Evolutionary conservation across 2,113 vertebrate genomes (phyloP).

Genomic region (Callospermophilus lateralis): DNA sequence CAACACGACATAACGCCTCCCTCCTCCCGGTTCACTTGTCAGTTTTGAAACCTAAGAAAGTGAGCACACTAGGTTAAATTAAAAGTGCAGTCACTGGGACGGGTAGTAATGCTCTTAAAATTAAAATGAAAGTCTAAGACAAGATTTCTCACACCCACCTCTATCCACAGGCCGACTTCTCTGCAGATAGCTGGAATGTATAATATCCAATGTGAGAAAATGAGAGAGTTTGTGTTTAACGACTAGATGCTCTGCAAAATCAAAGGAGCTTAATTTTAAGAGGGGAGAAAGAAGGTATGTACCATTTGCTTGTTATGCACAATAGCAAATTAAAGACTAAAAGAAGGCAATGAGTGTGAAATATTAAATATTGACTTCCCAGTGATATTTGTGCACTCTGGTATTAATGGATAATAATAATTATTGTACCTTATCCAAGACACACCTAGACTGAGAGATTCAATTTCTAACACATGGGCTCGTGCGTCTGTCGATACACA

Average conservation of each 20-base stretch:
- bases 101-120: slow-evolving; percentile 64
- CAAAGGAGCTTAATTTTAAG: slow-evolving; percentile 69
- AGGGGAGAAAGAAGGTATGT: not conserved
- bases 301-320: slow-evolving; percentile 58
- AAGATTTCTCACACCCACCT: slow-evolving; percentile 49
- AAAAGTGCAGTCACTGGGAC: slow-evolving; percentile 63
- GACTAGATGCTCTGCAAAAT: slow-evolving; percentile 46
- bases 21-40: slow-evolving; percentile 46
- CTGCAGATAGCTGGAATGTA: slow-evolving; percentile 18
- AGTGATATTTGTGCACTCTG: slow-evolving; percentile 67
- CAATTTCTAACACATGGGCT: slow-evolving; percentile 25
- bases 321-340: slow-evolving; percentile 62
- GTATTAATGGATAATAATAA: slow-evolving; percentile 71
- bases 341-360: slow-evolving; percentile 62
- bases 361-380: slow-evolving; percentile 80
- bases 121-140: slow-evolving; percentile 74
- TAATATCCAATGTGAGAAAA: slow-evolving; percentile 31
- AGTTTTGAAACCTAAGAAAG: slow-evolving; percentile 68
- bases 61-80: slow-evolving; percentile 69
- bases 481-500: not conserved
- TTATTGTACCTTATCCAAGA: slow-evolving; percentile 62
- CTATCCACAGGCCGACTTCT: not conserved
- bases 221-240: slow-evolving; percentile 39
- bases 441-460: slow-evolving; percentile 68
- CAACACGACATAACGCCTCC: slow-evolving; percentile 78